Evolutionary conservation across 2,888 invertebrate species (phyloP).

Genomic region (Syritta pipiens): DNA sequence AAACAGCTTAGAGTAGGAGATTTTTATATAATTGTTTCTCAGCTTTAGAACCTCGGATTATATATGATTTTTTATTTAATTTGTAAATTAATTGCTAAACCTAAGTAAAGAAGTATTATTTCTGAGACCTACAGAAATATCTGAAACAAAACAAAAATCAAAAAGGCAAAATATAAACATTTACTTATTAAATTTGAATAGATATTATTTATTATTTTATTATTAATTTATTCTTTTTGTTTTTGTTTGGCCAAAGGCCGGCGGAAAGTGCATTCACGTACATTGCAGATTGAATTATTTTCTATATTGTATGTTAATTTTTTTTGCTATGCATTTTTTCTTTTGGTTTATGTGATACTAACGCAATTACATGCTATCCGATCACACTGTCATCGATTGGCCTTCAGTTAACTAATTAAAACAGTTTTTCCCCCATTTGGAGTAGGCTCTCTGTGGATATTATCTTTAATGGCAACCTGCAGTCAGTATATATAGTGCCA

Average conservation of each 20-base stretch:
- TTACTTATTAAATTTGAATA: constrained; percentile 45
- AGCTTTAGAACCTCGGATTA: constrained; percentile 64
- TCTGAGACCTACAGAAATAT: constrained; percentile 69
- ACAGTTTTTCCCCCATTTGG: too few species aligned
- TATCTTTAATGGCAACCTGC: too few species aligned
- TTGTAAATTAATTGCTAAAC: constrained; percentile 51
- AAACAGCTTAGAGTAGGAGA: constrained; percentile 54
- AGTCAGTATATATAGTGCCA: too few species aligned
- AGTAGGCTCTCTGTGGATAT: too few species aligned
- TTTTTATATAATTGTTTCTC: constrained; percentile 67
- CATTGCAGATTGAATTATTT: constrained; percentile 54
- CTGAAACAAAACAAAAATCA: constrained; percentile 51
- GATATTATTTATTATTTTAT: constrained; percentile 66
- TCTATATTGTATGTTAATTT: constrained; percentile 23
- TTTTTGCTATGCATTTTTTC: constrained; percentile 43
- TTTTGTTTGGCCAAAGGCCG: constrained; percentile 69
- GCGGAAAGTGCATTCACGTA: constrained; percentile 68
- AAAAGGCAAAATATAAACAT: constrained; percentile 13
- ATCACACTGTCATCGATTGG: constrained; percentile 17
- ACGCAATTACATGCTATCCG: too few species aligned
- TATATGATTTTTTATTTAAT: constrained; percentile 48
- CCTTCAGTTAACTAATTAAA: too few species aligned
- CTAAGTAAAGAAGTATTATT: constrained; percentile 62
- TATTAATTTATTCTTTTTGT: constrained; percentile 64
- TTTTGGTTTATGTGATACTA: constrained; percentile 45